Base-by-base conservation (phyloP, 2,888 invertebrate species). In the Tuberolachnus salignus region DNA sequence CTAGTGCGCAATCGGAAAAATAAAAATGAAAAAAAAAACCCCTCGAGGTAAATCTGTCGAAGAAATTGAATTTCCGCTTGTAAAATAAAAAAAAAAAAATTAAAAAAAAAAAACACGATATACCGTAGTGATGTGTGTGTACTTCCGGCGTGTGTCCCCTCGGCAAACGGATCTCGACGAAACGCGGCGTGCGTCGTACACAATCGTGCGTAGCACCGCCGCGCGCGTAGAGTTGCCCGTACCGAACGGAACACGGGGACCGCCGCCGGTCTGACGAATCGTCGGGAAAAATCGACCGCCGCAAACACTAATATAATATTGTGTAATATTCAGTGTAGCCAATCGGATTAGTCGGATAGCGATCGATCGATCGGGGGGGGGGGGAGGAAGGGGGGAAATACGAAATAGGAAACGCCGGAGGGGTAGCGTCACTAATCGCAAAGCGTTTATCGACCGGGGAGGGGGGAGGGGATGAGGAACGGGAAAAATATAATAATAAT, bases 391-490 rank as follows among this genome's bases (percentile, higher is more conserved):
- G 57, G 19, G 34, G 9, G 16, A 67, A 67, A 46, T 46, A 13
- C 3, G 10, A 46, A 46, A 10, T 61, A 11, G 34, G 10, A 2
- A 6, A 3, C 34, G 34, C 34, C 34, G 10, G 9, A n/a, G 11
- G 11, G 21, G 19, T 11, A 61, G 42, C 13, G 46, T n/a, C n/a
- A n/a, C 16, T 26, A 19, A 49, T 46, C 49, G 9, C 16, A 19
- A 49, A 72, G 13, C 13, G 23, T 71, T 59, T 71, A 53, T 49
- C n/a, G n/a, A n/a, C n/a, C n/a, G n/a, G n/a, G n/a, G n/a, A n/a
- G n/a, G n/a, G n/a, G n/a, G n/a, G n/a, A n/a, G n/a, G n/a, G n/a
- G n/a, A n/a, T n/a, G n/a, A n/a, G n/a, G n/a, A n/a, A 23, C n/a
- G 26, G 11, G 44, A 46, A 57, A 53, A 70, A 72, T 26, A 61